phyloP scores from a whole-genome alignment of 2,113 vertebrate species.

The Rallus limicola region DNA sequence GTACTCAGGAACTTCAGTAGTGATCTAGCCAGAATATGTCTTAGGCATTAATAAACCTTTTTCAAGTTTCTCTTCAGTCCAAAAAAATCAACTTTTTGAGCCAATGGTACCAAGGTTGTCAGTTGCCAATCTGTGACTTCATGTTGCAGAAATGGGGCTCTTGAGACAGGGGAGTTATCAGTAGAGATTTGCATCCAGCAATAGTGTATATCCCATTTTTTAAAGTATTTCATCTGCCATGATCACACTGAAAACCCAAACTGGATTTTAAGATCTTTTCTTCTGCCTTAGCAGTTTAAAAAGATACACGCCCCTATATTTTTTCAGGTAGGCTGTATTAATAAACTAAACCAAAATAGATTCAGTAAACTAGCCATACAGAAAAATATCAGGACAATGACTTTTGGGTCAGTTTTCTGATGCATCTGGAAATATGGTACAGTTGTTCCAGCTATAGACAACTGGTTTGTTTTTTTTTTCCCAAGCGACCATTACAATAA shows the following conservation, averaged over 20 bases:
- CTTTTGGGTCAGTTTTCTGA: background rate
- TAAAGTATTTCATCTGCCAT: background rate
- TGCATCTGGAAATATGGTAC: background rate
- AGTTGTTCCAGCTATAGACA: background rate
- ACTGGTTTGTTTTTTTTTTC: background rate
- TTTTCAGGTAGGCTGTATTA: background rate
- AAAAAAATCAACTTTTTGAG: background rate
- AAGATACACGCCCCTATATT: background rate
- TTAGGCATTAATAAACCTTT: background rate
- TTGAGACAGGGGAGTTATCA: background rate
- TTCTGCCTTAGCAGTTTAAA: background rate
- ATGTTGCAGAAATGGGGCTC: background rate
- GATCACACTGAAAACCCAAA: background rate
- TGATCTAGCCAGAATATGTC: background rate
- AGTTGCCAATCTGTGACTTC: background rate
- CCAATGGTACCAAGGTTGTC: background rate
- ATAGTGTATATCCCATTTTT: background rate
- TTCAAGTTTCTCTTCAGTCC: constrained; percentile 9
- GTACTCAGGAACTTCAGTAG: background rate
- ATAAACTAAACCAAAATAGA: background rate
- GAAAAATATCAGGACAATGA: background rate
- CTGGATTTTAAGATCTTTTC: background rate
- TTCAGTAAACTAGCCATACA: background rate
- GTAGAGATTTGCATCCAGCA: background rate
- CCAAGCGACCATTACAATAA: background rate